Conservation (phyloP, 2,888 invertebrate species). For the Coelopa pilipes region DNA sequence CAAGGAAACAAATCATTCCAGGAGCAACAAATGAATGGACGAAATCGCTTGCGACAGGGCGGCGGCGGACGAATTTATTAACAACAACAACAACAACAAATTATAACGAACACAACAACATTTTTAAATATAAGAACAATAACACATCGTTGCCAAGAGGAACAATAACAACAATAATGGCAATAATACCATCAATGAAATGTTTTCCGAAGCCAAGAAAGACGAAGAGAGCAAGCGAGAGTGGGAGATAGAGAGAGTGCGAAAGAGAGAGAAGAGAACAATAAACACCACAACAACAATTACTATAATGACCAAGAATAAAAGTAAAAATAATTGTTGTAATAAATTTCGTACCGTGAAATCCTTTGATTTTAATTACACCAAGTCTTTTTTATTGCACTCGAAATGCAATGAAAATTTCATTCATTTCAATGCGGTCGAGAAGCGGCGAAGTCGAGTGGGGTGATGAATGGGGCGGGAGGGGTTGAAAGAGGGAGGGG, state of each 20-base stretch:
- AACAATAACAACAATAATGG: too few relatives aligned
- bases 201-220: too few relatives aligned
- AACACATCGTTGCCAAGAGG: too few relatives aligned
- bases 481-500: too few relatives aligned
- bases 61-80: slow-evolving; percentile 32
- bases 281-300: too few relatives aligned
- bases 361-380: slow-evolving; percentile 61
- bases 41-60: slow-evolving; percentile 34
- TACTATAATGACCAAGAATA: too few relatives aligned
- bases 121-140: too few relatives aligned
- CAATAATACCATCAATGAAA: too few relatives aligned
- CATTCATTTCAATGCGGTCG: slow-evolving; percentile 34
- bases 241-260: background rate
- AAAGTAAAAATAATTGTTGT: slow-evolving; percentile 51
- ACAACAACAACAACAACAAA: slow-evolving; percentile 12
- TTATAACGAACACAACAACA: slow-evolving; percentile 39
- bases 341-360: slow-evolving; percentile 59
- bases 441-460: background rate
- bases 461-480: background rate
- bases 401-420: slow-evolving; percentile 26
- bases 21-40: slow-evolving; percentile 44
- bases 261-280: background rate
- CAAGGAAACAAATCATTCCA: slow-evolving; percentile 62
- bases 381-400: slow-evolving; percentile 55
- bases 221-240: background rate